Evolutionary conservation across 2,888 invertebrate species (phyloP), one percentile per base, ranked within the genome.

Genomic region (Parnassius apollo): DNA sequence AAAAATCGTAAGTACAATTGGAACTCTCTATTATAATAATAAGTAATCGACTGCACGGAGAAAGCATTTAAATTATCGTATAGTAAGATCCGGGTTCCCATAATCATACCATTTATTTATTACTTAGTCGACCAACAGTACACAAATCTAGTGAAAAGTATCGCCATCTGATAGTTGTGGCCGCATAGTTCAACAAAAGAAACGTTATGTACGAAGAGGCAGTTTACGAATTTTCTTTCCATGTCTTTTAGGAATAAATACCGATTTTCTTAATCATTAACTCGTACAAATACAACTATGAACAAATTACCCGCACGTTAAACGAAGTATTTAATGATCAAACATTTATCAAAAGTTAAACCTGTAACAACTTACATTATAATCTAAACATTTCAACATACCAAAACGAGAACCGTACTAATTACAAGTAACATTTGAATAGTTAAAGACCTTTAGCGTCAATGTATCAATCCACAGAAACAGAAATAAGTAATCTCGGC

Each of bases 41-140:
- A 7, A 35, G n/a, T n/a, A 49, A 49, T 1, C 49, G 12, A 13
- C 49, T 9, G 13, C 13, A 9, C 13, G 13, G 12, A 13, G 49
- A 83, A 86, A 89, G 88, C 88, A 90, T 90, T 90, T 86, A 89
- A 89, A 90, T 88, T 88, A 91, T 91, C 90, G 78, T 82, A 78
- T 75, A 83, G 83, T 82, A 82, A 89, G 88, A 91, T 91, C 90
- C 88, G 82, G 81, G 79, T 82, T 81, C 79, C 85, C 83, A 86
- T 88, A 49, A 90, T 90, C 88, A 88, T 86, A 87, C 86, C 83
- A 86, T 87, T 88, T 88, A 90, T 88, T 89, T 89, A 89, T 90
- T 87, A 90, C 79, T 82, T 80, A 82, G 80, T 82, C 78, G 81
- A 78, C 81, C 83, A 88, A 88, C 87, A 87, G 88, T 87, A 89